These are phyloP conservation scores for Sciurus niger DNA, from an alignment of 2,113 vertebrate genomes.

Conservation along the genomic window DNA sequence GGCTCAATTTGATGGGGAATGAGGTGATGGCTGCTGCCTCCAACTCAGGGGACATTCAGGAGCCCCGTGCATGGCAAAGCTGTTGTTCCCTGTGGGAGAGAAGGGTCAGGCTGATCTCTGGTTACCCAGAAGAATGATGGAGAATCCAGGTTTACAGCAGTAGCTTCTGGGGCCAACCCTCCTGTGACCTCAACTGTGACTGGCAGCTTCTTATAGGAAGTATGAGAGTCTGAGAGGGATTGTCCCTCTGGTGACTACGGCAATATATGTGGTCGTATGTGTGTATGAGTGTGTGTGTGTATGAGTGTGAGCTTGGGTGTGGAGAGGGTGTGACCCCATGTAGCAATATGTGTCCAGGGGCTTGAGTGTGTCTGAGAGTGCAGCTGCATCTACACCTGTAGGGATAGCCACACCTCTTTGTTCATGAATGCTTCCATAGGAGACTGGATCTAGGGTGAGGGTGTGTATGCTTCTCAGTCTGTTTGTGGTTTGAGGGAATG, in stretches of 20 bases:
- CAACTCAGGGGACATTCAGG: neutral
- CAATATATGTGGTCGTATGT: neutral
- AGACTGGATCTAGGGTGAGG: neutral
- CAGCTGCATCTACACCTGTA: neutral
- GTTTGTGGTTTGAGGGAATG: neutral
- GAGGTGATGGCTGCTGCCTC: neutral
- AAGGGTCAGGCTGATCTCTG: neutral
- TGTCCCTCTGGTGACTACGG: neutral
- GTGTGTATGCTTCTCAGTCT: neutral
- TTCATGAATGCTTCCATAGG: neutral
- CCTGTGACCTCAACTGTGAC: neutral
- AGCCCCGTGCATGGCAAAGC: neutral
- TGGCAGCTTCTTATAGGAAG: neutral
- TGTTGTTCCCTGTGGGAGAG: neutral
- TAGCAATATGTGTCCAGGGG: neutral
- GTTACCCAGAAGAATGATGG: neutral
- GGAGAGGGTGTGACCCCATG: neutral
- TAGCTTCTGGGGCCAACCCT: neutral
- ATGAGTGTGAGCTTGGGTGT: neutral
- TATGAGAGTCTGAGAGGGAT: neutral
- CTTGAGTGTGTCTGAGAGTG: neutral
- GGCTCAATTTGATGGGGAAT: neutral
- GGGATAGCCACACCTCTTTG: neutral
- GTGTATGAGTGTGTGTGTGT: neutral
- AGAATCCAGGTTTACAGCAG: neutral